Percentiles rank a stretch among this genome's conserved stretches.
phyloP scores from a whole-genome alignment of 1,140 invertebrate species.

The Bombus pyrosoma region DNA sequence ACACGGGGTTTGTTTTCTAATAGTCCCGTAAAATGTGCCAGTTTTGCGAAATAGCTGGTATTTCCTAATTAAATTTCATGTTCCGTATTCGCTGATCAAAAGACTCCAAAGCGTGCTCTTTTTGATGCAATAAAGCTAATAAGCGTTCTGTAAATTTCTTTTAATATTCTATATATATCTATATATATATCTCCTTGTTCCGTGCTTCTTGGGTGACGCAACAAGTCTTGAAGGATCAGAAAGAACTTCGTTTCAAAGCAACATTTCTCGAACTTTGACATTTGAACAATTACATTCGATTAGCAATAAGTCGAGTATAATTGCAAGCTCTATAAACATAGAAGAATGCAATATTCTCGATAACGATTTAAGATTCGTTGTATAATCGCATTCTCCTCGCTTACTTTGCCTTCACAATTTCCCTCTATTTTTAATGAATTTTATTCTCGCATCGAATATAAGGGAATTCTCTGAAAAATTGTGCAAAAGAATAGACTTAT shows the following conservation, averaged over 20 bases:
- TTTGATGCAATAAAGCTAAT: not conserved
- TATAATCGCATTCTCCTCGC: not conserved
- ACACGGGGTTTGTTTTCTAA: not conserved
- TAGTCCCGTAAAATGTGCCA: not conserved
- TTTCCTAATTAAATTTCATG: not conserved
- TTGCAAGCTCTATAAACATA: not conserved
- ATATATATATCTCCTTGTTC: not conserved
- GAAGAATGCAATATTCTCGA: not conserved
- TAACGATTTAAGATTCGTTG: not conserved
- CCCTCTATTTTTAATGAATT: not conserved
- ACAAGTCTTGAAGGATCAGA: not conserved
- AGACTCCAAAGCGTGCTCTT: too few relatives aligned
- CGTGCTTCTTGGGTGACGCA: not conserved
- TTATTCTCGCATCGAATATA: not conserved
- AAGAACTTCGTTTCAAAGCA: not conserved
- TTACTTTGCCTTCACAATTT: not conserved
- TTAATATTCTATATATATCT: not conserved
- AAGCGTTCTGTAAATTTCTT: not conserved
- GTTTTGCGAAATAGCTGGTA: not conserved
- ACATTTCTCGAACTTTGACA: not conserved
- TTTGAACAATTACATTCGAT: conserved; percentile 6
- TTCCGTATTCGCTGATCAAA: not conserved
- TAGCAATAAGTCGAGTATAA: not conserved
- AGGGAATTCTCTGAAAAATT: not conserved
- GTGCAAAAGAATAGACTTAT: not conserved